These are phyloP conservation scores for Diarsia brunnea DNA, from an alignment of 2,888 invertebrate species.

Conservation along the genomic window DNA sequence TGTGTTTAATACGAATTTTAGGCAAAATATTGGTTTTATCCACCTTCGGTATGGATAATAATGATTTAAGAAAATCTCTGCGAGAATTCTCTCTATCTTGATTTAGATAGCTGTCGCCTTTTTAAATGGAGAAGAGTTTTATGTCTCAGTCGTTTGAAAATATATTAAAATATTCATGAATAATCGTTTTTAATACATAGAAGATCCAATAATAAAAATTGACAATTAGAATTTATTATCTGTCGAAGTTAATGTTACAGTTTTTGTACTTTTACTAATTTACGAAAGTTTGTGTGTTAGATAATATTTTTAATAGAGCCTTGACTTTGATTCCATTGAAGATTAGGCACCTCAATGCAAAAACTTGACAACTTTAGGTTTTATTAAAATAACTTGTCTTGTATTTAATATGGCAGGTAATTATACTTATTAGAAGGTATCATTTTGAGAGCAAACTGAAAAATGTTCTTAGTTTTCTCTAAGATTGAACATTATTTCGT, in stretches of 20 bases:
- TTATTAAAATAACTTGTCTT: slow-evolving; percentile 40
- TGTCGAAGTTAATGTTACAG: slow-evolving; percentile 32
- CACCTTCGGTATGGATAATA: slow-evolving; percentile 61
- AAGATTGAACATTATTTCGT: background rate
- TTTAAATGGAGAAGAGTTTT: slow-evolving; percentile 47
- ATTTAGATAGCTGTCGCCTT: slow-evolving; percentile 44
- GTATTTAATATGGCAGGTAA: slow-evolving; percentile 34
- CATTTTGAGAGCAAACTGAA: background rate
- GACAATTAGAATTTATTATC: slow-evolving; percentile 49
- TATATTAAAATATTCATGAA: slow-evolving; percentile 57
- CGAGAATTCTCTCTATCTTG: slow-evolving; percentile 47
- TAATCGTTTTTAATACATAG: slow-evolving; percentile 44
- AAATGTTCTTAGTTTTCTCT: background rate
- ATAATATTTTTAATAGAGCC: slow-evolving; percentile 50
- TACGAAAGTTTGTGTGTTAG: slow-evolving; percentile 41
- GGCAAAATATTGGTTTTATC: slow-evolving; percentile 79
- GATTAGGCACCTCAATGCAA: slow-evolving; percentile 47
- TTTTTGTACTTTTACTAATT: slow-evolving; percentile 32
- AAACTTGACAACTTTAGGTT: slow-evolving; percentile 49
- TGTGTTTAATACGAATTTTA: slow-evolving; percentile 84
- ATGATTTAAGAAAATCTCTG: slow-evolving; percentile 62
- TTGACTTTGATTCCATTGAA: slow-evolving; percentile 36
- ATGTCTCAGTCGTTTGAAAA: slow-evolving; percentile 41
- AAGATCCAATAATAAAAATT: slow-evolving; percentile 48
- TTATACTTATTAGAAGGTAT: slow-evolving; percentile 4